Evolutionary conservation across 2,888 invertebrate genomes (phyloP).

Genomic region (Phoenoteleia sp.): DNA sequence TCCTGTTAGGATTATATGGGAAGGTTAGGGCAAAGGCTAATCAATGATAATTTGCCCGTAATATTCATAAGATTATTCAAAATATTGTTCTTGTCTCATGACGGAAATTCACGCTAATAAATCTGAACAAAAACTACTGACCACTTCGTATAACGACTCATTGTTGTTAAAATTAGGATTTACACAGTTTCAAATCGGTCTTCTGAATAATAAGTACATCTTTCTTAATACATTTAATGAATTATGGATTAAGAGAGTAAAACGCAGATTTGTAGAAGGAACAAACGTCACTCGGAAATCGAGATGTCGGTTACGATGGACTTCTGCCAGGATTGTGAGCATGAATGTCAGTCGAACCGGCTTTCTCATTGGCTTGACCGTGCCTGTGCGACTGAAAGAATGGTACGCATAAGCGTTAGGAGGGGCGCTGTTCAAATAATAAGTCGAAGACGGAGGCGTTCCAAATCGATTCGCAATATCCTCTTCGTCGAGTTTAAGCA

Average conservation of each 20-base stretch:
- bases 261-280: slow-evolving; percentile 36
- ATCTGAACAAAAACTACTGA: neutral
- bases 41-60: slow-evolving; percentile 54
- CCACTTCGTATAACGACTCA: neutral
- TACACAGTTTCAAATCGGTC: neutral
- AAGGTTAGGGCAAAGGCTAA: slow-evolving; percentile 35
- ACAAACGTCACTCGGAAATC: slow-evolving; percentile 26
- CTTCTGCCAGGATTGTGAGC: slow-evolving; percentile 64
- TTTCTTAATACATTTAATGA: slow-evolving; percentile 11
- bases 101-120: neutral
- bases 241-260: slow-evolving; percentile 34
- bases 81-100: slow-evolving; percentile 27
- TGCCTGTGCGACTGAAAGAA: slow-evolving; percentile 35
- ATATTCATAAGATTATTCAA: slow-evolving; percentile 18
- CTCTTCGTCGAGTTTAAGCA: slow-evolving; percentile 21
- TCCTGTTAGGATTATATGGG: slow-evolving; percentile 34
- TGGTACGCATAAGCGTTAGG: slow-evolving; percentile 40
- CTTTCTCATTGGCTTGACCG: slow-evolving; percentile 50
- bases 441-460: slow-evolving; percentile 72
- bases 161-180: neutral
- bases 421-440: slow-evolving; percentile 80
- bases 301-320: slow-evolving; percentile 55
- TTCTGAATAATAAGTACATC: neutral
- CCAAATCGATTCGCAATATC: slow-evolving; percentile 59
- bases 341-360: slow-evolving; percentile 39